Evolutionary conservation across 2,888 invertebrate genomes (phyloP), one percentile per base, ranked within the genome.

Genomic region (Trilocha varians): DNA sequence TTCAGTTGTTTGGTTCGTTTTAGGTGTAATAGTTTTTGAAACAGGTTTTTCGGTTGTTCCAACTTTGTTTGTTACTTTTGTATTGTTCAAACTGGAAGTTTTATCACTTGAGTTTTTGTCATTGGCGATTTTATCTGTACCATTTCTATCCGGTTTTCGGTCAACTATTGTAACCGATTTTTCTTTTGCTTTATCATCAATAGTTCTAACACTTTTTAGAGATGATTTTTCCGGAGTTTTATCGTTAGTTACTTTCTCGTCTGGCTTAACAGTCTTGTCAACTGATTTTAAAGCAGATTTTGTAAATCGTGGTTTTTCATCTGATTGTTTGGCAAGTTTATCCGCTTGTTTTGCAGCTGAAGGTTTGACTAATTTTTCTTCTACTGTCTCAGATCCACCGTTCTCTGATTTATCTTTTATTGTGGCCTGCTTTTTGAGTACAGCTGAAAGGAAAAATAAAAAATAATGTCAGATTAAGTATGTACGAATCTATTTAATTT

Each of bases 111-210:
- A 46, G 45, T 55, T 44, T 49, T 43, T 25, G 11, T 25, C 25
- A 25, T 25, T 25, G 5, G 11, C 25, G 11, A 56, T 39, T 49
- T 65, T 64, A 38, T 55, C 44, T 45, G 63, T 64, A 48, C 64
- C 68, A 65, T 70, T 70, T 63, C 52, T 74, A 38, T 79, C 77
- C 34, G 63, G 47, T 59, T 70, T 79, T 52, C 65, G 78, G 47
- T 84, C 84, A 47, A 78, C 64, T 50, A 80, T 83, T 38, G 77
- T 82, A 6, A 82, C 80, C 15, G 80, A 74, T 57, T 84, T 84
- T 42, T 82, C 83, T 60, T 79, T 83, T 11, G 62, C 51, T 57
- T 80, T 84, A 13, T 80, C 82, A 62, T 85, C 84, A 39, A 82
- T 77, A 38, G 80, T 82, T 64, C 71, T 73, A 1, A 82, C 78